Percentiles rank a stretch among this genome's conserved stretches.
Conservation (phyloP, 2,797 vertebrate species). For the Sebastolobus altivelis region DNA sequence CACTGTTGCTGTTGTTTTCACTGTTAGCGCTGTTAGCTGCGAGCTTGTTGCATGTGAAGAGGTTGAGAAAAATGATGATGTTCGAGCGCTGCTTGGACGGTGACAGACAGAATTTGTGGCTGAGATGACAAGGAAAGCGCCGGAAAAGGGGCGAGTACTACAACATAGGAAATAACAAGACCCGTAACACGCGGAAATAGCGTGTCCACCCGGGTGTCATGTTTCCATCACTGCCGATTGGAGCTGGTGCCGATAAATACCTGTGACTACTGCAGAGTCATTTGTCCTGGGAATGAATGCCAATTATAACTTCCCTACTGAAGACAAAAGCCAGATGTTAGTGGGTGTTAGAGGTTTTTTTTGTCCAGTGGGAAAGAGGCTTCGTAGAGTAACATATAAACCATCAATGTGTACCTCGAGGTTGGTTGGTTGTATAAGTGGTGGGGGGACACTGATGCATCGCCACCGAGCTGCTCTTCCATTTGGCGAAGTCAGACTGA, state of each 20-base stretch:
- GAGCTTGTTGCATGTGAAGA: too few species aligned
- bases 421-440: neutral
- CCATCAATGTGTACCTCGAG: neutral
- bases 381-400: neutral
- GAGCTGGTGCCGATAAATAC: neutral
- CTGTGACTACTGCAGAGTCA: neutral
- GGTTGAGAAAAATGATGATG: too few species aligned
- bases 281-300: neutral
- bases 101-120: too few species aligned
- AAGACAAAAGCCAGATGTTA: neutral
- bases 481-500: conserved; percentile 33
- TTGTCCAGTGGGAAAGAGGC: neutral
- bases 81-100: too few species aligned
- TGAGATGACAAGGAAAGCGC: too few species aligned
- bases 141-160: neutral
- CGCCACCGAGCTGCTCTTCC: conserved; percentile 10
- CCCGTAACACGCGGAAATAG: neutral
- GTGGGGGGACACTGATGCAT: conserved; percentile 25
- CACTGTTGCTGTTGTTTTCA: too few species aligned
- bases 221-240: neutral
- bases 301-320: neutral
- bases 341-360: neutral
- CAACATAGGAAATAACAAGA: too few species aligned
- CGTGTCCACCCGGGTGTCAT: too few species aligned
- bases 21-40: too few species aligned